Evolutionary conservation across 2,113 vertebrate genomes (phyloP), one percentile per base, ranked within the genome.

Genomic region (Equus przewalskii): DNA sequence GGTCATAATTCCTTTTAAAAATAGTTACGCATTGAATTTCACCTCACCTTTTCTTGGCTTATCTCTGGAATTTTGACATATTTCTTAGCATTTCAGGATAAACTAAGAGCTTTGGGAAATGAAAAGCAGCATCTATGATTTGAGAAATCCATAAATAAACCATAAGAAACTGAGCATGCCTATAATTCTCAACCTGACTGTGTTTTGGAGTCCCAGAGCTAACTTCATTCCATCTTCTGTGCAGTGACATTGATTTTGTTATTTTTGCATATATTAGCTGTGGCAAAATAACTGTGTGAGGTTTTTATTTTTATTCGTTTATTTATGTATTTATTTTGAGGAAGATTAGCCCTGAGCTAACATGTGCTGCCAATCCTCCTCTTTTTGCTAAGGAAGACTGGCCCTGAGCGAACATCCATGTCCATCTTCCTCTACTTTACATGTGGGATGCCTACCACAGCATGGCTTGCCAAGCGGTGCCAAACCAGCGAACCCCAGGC

Each of bases 61-160:
- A 69, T 80, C 46, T 79, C 96, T 69, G 83, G 72, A 88, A 94
- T 75, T 95, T 95, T 83, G 64, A 73, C 72, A 26, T 75, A 70
- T 79, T 96, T 88, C 78, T 96, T 92, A 84, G 84, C 26, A 73
- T 84, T 94, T 91, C 65, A 67, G 72, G 12, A 67, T 94, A 85
- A 81, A 46, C 69, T 85, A 91, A 64, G 58, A 89, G 46, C 46
- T 84, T 83, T 65, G 58, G 92, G 33, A 89, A 78, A 69, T 97
- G 54, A 89, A 76, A 89, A 70, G 7, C 33, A 91, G 30, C 22
- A 69, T 64, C 36, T 62, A 44, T 54, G 65, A 7, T 64, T 87
- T 93, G 26, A 95, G 65, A 85, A 78, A 93, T 69, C 30, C 22
- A 91, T 60, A 76, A 90, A 89, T 90, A 94, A 81, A 67, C n/a